Percentiles rank a stretch among this genome's conserved stretches.
Evolutionary conservation across 1,140 invertebrate species (phyloP).

Genomic region (Pemphigus obesinymphae): DNA sequence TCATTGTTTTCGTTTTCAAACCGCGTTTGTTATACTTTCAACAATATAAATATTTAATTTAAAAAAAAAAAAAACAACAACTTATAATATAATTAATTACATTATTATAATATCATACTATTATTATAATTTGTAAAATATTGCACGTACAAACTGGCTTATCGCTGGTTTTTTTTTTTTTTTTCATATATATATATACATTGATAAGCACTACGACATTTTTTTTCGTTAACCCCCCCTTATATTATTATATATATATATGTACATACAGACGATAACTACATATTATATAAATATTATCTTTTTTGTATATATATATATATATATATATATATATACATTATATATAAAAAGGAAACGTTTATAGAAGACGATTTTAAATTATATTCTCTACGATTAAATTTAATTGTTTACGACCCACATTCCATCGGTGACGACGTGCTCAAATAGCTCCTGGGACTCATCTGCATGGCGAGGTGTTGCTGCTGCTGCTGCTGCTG

Average conservation of each 20-base stretch:
- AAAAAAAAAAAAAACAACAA: slow-evolving; percentile 36
- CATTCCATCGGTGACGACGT: slow-evolving; percentile 35
- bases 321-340: background rate
- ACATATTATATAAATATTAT: background rate
- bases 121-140: slow-evolving; percentile 28
- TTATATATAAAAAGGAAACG: too few species aligned
- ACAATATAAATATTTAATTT: slow-evolving; percentile 41
- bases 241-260: background rate
- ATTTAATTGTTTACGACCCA: background rate
- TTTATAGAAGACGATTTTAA: background rate
- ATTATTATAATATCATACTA: too few species aligned
- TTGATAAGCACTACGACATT: background rate
- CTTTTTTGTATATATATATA: background rate
- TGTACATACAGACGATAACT: background rate
- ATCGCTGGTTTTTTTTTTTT: background rate
- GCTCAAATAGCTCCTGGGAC: slow-evolving; percentile 18
- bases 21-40: slow-evolving; percentile 33
- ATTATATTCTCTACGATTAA: background rate
- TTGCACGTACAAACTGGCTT: slow-evolving; percentile 37
- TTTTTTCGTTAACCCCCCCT: background rate
- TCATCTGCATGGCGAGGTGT: slow-evolving; percentile 33
- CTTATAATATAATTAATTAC: too few species aligned
- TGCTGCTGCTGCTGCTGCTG: slow-evolving; percentile 29
- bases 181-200: background rate
- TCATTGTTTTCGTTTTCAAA: background rate